phyloP scores from a whole-genome alignment of 2,888 invertebrate species.

The Nudaria mundana region DNA sequence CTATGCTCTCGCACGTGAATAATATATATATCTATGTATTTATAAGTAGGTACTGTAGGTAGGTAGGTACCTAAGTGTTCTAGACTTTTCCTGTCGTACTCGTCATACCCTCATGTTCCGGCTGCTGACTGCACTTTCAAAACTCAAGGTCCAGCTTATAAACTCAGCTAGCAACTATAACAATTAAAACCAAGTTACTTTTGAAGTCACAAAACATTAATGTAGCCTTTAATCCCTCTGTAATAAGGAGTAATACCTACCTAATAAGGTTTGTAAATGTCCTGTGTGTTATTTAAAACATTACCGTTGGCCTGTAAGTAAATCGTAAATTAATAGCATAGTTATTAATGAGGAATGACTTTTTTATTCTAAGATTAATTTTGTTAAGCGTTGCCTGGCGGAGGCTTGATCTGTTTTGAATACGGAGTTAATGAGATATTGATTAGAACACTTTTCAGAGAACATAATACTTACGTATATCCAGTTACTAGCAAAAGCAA shows the following conservation, averaged over 20 bases:
- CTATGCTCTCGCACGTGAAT: too few relatives aligned
- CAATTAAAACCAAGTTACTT: slow-evolving; percentile 4
- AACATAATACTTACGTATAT: too few relatives aligned
- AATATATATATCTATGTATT: too few relatives aligned
- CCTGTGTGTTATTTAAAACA: slow-evolving; percentile 7
- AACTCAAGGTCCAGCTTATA: slow-evolving; percentile 60
- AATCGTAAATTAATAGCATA: slow-evolving; percentile 53
- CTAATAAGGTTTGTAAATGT: slow-evolving; percentile 8
- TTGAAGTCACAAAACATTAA: slow-evolving; percentile 11
- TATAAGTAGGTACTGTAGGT: too few relatives aligned
- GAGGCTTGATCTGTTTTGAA: slow-evolving; percentile 26
- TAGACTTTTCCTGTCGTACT: slow-evolving; percentile 49
- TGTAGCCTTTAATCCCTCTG: slow-evolving; percentile 24
- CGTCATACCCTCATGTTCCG: slow-evolving; percentile 56
- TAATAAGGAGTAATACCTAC: slow-evolving; percentile 7
- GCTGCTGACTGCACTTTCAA: slow-evolving; percentile 63
- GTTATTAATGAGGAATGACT: too few relatives aligned
- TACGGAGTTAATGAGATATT: slow-evolving; percentile 17
- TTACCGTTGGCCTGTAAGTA: slow-evolving; percentile 37
- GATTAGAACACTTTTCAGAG: slow-evolving; percentile 10
- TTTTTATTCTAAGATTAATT: slow-evolving; percentile 42
- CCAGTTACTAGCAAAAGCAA: too few relatives aligned
- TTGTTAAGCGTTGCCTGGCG: slow-evolving; percentile 34
- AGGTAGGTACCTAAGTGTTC: too few relatives aligned
- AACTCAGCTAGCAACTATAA: slow-evolving; percentile 35